phyloP scores from a whole-genome alignment of 2,113 vertebrate species.

The Desmodus rotundus region DNA sequence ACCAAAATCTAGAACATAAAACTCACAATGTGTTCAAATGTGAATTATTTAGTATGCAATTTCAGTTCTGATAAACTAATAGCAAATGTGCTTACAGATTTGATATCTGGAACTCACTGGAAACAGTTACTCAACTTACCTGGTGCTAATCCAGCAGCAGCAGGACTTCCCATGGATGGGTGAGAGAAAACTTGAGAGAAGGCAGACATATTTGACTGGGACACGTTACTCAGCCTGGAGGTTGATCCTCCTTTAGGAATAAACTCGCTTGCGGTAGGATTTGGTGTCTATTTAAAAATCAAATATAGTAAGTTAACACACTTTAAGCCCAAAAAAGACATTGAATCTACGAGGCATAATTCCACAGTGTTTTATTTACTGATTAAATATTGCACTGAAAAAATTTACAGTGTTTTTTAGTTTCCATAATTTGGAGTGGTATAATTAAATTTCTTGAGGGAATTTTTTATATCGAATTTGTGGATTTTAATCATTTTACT shows the following conservation, averaged over 20 bases:
- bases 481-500: slow-evolving; percentile 8
- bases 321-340: slow-evolving; percentile 56
- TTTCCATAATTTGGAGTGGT: background rate
- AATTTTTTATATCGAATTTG: slow-evolving; percentile 10
- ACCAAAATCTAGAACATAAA: slow-evolving; percentile 8
- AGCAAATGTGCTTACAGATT: slow-evolving; percentile 42
- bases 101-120: slow-evolving; percentile 49
- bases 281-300: slow-evolving; percentile 91
- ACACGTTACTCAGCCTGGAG: slow-evolving; percentile 92
- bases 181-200: slow-evolving; percentile 97
- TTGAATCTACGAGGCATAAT: slow-evolving; percentile 44
- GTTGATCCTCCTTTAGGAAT: slow-evolving; percentile 95
- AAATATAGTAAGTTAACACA: slow-evolving; percentile 71
- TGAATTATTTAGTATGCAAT: background rate
- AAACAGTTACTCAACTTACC: slow-evolving; percentile 83
- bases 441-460: slow-evolving; percentile 22
- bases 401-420: background rate
- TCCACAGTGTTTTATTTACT: slow-evolving; percentile 33
- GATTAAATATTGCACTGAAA: slow-evolving; percentile 15
- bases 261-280: slow-evolving; percentile 97
- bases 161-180: slow-evolving; percentile 90
- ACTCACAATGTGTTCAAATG: background rate
- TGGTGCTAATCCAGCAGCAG: slow-evolving; percentile 92
- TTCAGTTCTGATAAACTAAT: background rate
- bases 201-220: slow-evolving; percentile 92